Evolutionary conservation across 53 echinoderm and acorn worm species (phyloP), one percentile per base, ranked within the genome.

Genomic region (Actinopyga echinites): DNA sequence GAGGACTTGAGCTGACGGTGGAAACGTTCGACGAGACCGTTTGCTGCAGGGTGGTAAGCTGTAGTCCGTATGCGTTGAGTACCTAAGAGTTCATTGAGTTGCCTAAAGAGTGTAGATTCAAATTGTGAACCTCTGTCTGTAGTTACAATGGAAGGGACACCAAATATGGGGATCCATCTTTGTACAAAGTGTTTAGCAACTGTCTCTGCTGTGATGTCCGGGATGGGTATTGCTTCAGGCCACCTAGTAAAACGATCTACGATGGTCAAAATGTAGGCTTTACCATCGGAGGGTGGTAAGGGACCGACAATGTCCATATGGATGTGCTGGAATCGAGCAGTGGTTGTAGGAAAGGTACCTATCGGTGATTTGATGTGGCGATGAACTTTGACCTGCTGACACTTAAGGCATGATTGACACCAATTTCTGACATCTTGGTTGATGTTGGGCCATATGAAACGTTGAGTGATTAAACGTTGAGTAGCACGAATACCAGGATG

Each of bases 391-490:
- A 56, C 43, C 19, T n/a, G 67, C 33, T 88, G 92, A 54, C 88
- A 92, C 65, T 82, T 42, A 9, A 82, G 6, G 74, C 92, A 92
- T 24, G 77, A 29, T 20, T 78, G 85, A 24, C 88, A 74, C 91
- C 91, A 91, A 15, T 30, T 19, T 5, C 85, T 24, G 1, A 85
- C 77, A 37, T 85, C 85, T 5, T 67, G 74, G 80, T 92, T 92
- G 36, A 88, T 88, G 37, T 59, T 53, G 29, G 88, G 85, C 86
- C 89, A 92, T 15, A 92, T 83, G 57, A 58, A 92, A 29, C 89
- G 79, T 17, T 68, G 54, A 26, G 78, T 75, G 35, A 92, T 37
- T 29, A 92, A 69, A 30, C 75, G 61, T 57, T 85, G 83, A 12
- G 89, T 86, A 0, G 88, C 86, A 4, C 79, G 24, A 56, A 86